Evolutionary conservation across 2,797 vertebrate genomes (phyloP), one percentile per base, ranked within the genome.

Genomic region (Anisognathus igniventris): DNA sequence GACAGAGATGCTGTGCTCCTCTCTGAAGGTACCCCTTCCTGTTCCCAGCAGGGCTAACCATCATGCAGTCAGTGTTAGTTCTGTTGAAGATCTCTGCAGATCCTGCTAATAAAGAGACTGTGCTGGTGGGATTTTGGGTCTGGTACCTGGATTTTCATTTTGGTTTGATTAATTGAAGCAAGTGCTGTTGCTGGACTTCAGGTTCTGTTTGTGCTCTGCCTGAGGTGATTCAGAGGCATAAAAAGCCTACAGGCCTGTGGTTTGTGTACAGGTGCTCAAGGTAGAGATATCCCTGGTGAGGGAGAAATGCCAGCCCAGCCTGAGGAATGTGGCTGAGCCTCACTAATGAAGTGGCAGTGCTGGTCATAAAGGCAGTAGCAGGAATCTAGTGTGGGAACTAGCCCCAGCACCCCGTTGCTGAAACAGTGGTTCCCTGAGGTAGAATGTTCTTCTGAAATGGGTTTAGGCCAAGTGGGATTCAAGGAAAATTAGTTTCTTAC

Each of bases 1-100:
- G 79, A 98, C 98, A 51, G 99, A 99, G 70, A 99, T 98, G 98
- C 95, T 99, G 61, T 99, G 98, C 87, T 98, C 98, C 40, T 97
- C 99, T 68, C 98, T 99, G 48, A 98, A 98, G 98, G 99, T 99
- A 98, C 65, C 24, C 94, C 90, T 71, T 71, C 37, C 53, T 10
- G 14, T 54, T 30, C n/a, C 27, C 0, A 13, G 35, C 75, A 86
- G 54, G 57, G 50, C 75, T 45, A 44, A 35, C 24, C 5, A 3
- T 48, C 13, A 3, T 42, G 25, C n/a, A 20, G 30, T 30, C 3
- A 0, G 8, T 21, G 28, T 82, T 73, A 39, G 25, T 57, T 91
- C 53, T 61, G 45, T 64, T 61, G 57, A 58, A 58, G 37, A 19
- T 71, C 18, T 82, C 39, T 28, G 2, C 48, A 24, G 48, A 22